Evolutionary conservation across 2,797 vertebrate species (phyloP).

Genomic region (Anas flavirostris): DNA sequence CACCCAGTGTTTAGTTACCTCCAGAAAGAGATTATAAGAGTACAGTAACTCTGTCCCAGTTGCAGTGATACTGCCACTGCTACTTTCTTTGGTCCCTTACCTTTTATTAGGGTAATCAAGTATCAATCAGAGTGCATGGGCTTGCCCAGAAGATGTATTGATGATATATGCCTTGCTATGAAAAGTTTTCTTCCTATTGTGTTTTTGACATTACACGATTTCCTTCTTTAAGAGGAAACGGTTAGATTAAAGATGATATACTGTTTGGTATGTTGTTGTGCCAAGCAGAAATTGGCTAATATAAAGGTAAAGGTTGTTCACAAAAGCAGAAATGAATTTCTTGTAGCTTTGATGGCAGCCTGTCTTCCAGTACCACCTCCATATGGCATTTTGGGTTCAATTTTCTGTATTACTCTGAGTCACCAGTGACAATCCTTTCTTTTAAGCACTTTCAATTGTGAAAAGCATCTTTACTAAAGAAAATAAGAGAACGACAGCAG

Average conservation of each 20-base stretch:
- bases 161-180: background rate
- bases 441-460: background rate
- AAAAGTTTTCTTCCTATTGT: background rate
- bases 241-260: background rate
- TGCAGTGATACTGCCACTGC: background rate
- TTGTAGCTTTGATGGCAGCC: background rate
- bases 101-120: background rate
- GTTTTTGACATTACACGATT: background rate
- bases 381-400: background rate
- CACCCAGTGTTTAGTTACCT: background rate
- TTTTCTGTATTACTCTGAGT: constrained; percentile 18
- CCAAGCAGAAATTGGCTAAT: background rate
- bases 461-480: background rate
- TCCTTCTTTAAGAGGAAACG: background rate
- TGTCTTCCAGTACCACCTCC: background rate
- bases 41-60: background rate
- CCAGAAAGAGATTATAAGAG: background rate
- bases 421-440: background rate
- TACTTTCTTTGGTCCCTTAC: background rate
- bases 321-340: background rate
- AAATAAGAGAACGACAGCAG: background rate
- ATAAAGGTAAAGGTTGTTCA: background rate
- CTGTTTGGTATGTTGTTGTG: background rate
- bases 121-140: background rate
- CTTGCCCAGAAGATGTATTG: background rate